Base-by-base conservation (phyloP, 37 sponge, comb jelly and placozoan genomes). In the Crambe crambe region DNA sequence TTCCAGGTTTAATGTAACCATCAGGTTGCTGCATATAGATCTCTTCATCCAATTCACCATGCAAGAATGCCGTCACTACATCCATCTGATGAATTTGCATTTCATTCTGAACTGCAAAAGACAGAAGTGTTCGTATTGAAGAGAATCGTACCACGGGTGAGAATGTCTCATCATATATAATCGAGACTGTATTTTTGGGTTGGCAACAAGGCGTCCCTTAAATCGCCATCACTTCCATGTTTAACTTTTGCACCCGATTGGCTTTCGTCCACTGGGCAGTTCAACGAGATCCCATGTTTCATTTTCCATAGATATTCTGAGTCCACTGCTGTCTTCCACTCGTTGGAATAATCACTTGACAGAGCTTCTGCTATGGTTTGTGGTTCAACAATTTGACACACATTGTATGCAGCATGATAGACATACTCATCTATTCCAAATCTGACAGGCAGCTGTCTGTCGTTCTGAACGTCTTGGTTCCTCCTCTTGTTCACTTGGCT, bases 1-100 rank as follows among this genome's bases (percentile, higher is more conserved):
- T 9, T 1, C 70, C 70, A 35, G 36, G 1, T 2, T 3, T 27
- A 17, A 75, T 71, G 37, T 57, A 87, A 8, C 88, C 82, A 37
- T 80, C 72, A 15, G 88, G 81, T 41, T 87, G 82, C 23, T 58
- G 12, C 88, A 87, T 87, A 62, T 81, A 87, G 42, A 87, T 76
- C 58, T 70, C 81, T 56, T 87, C 82, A 40, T 87, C 58, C 1
- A 81, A 82, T 26, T 74, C 71, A 18, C 88, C 82, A 78, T 77
- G 70, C 37, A 85, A 65, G 64, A 85, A 87, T 2, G 88, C 88
- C 40, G 81, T 87, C 21, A 63, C 70, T 21, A 82, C 89, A 73
- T 83, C 80, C 27, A 89, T 59, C 58, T 83, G 83, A 70, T 40
- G 70, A 8, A 78, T 37, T 25, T 63, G 31, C 58, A 89, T 47